Conservation (phyloP, 1,140 invertebrate genomes). For the Stegodyphus dumicola region DNA sequence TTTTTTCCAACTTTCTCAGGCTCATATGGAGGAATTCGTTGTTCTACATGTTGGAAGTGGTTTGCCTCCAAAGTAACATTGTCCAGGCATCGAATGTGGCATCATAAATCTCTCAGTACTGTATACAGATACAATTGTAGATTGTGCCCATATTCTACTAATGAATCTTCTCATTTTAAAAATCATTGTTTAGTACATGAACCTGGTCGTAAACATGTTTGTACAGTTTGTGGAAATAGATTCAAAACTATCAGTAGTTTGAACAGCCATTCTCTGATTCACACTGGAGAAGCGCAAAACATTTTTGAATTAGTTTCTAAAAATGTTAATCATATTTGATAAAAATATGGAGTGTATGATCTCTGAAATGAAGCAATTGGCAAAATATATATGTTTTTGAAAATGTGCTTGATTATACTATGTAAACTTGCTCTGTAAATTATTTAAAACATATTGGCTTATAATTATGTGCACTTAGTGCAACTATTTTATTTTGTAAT, state of each 20-base stretch:
- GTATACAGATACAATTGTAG: slow-evolving; percentile 19
- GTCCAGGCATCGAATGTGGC: slow-evolving; percentile 31
- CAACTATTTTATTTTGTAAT: no score
- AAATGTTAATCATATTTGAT: no score
- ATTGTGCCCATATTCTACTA: slow-evolving; percentile 22
- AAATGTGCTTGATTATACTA: no score
- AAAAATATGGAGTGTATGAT: no score
- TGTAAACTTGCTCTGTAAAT: no score
- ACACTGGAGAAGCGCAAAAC: slow-evolving; percentile 13
- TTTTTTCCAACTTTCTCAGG: no score
- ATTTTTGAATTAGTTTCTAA: no score
- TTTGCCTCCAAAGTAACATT: slow-evolving; percentile 26
- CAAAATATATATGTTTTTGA: no score
- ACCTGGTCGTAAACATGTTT: not conserved
- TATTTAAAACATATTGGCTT: no score
- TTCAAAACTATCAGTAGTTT: slow-evolving; percentile 11
- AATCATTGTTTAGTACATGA: slow-evolving; percentile 29
- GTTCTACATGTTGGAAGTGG: slow-evolving; percentile 12
- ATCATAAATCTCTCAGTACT: slow-evolving; percentile 8
- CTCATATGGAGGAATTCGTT: not conserved
- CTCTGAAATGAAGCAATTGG: no score
- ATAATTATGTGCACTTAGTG: no score
- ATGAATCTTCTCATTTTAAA: slow-evolving; percentile 18
- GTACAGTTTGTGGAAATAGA: slow-evolving; percentile 23
- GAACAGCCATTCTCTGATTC: slow-evolving; percentile 31